These are phyloP conservation scores for Takifugu ocellatus DNA, from an alignment of 2,797 vertebrate genomes.

Conservation along the genomic window DNA sequence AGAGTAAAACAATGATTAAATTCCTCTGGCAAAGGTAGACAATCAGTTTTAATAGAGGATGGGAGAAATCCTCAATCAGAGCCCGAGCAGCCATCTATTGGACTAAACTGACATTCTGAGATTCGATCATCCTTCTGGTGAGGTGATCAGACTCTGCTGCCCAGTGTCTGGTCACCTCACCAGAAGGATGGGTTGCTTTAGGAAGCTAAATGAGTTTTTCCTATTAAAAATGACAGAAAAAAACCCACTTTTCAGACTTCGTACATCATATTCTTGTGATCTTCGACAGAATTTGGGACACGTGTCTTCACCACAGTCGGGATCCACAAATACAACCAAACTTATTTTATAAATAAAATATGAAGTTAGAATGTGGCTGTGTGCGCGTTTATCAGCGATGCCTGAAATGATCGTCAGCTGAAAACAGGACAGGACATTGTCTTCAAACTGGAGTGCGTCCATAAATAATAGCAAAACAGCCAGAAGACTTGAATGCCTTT, in stretches of 20 bases:
- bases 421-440: conserved; percentile 29
- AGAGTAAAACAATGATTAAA: conserved; percentile 57
- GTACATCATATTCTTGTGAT: conserved; percentile 30
- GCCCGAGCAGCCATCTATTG: conserved; percentile 25
- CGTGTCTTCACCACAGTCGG: conserved; percentile 28
- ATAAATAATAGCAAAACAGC: conserved; percentile 52
- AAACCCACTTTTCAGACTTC: too few species aligned
- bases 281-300: conserved; percentile 48
- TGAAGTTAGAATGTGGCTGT: conserved; percentile 28
- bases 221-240: conserved; percentile 21
- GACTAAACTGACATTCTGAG: conserved; percentile 54
- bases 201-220: conserved; percentile 16
- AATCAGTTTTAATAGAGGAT: conserved; percentile 78
- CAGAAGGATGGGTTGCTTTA: conserved; percentile 15
- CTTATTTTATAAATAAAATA: conserved; percentile 56
- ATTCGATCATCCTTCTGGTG: conserved; percentile 53
- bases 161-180: not conserved
- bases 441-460: conserved; percentile 36
- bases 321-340: conserved; percentile 38
- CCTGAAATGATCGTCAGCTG: conserved; percentile 39
- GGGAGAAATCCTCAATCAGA: conserved; percentile 78
- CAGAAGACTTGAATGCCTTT: conserved; percentile 30
- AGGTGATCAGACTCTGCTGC: not conserved
- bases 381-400: conserved; percentile 36
- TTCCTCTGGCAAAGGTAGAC: conserved; percentile 72